phyloP scores from a whole-genome alignment of 2,888 invertebrate species.

The Hirudinaria manillensis region DNA sequence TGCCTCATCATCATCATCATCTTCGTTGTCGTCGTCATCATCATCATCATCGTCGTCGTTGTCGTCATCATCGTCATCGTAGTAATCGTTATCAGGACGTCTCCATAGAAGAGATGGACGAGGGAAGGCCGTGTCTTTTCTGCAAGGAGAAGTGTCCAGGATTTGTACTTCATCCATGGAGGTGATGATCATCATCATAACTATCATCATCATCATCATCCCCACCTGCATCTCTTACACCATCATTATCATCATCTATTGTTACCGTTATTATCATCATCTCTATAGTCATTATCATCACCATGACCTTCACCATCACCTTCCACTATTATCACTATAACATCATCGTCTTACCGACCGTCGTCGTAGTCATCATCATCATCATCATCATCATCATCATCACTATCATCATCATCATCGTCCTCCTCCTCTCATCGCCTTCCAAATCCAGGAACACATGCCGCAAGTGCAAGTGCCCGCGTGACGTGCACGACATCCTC shows the following conservation, averaged over 20 bases:
- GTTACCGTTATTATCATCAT: not conserved
- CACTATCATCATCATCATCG: not conserved
- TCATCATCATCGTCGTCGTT: no score
- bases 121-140: conserved; percentile 76
- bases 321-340: not conserved
- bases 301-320: not conserved
- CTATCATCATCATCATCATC: not conserved
- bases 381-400: not conserved
- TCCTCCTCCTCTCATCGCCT: not conserved
- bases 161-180: conserved; percentile 77
- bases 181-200: conserved; percentile 55
- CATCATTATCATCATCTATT: not conserved
- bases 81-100: conserved; percentile 63
- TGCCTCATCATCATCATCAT: no score
- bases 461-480: conserved; percentile 82
- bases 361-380: not conserved
- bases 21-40: no score
- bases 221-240: not conserved
- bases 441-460: conserved; percentile 78
- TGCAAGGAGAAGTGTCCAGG: conserved; percentile 77
- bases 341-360: not conserved
- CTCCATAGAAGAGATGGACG: conserved; percentile 76
- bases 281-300: no score
- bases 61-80: no score
- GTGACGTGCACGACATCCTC: conserved; percentile 81